Percentiles rank a stretch among this genome's conserved stretches.
Conservation (phyloP, 92 coral and sea anemone genomes). For the Paramuricea clavata region DNA sequence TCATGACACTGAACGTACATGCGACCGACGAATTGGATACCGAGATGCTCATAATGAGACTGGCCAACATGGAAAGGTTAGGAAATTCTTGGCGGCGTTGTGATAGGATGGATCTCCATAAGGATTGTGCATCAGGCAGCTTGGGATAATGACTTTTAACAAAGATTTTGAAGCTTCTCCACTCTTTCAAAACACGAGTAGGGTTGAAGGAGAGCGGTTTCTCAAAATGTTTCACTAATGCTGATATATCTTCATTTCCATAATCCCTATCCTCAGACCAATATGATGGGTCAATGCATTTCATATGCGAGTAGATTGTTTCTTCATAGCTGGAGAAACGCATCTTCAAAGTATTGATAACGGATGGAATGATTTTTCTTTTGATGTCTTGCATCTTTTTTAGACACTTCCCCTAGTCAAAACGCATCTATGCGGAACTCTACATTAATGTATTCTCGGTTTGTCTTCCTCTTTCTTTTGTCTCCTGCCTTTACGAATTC, state of each 20-base stretch:
- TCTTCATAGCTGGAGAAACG: constrained; percentile 30
- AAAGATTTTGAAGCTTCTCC: constrained; percentile 40
- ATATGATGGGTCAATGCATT: constrained; percentile 29
- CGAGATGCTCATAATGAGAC: constrained; percentile 17
- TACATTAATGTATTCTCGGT: constrained; percentile 2
- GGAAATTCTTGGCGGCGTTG: constrained; percentile 5
- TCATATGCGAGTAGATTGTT: constrained; percentile 31
- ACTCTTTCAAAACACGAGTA: constrained; percentile 48
- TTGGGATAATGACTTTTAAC: constrained; percentile 51
- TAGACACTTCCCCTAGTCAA: too few species aligned
- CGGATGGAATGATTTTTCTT: constrained; percentile 41
- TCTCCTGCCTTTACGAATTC: constrained; percentile 26
- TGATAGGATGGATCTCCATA: constrained; percentile 39
- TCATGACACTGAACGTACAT: constrained; percentile 22
- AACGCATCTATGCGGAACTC: constrained; percentile 21
- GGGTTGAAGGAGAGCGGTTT: constrained; percentile 37
- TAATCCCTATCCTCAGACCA: constrained; percentile 31
- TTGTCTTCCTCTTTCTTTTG: constrained; percentile 18
- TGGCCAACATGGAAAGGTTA: background rate
- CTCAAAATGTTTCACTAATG: constrained; percentile 46
- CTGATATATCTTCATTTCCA: constrained; percentile 16
- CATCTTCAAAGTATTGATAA: constrained; percentile 22
- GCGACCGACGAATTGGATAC: constrained; percentile 27
- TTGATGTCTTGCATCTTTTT: constrained; percentile 39
- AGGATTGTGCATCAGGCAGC: constrained; percentile 45